Conservation (phyloP, 2,888 invertebrate genomes). For the Acleris laterana region DNA sequence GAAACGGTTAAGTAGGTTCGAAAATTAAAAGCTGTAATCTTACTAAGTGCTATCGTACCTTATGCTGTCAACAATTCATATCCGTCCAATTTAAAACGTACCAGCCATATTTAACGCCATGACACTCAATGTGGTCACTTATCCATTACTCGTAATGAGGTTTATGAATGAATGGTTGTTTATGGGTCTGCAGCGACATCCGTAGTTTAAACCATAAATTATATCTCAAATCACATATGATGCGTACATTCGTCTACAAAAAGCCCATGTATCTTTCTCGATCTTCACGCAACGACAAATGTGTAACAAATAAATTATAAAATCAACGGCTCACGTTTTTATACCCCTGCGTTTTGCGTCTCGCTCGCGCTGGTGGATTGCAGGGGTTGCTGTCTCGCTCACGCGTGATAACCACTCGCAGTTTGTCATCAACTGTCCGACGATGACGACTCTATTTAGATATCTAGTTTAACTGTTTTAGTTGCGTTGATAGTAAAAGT, state of each 20-base stretch:
- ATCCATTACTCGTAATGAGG: constrained; percentile 53
- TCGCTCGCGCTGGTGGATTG: constrained; percentile 49
- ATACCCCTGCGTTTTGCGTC: constrained; percentile 66
- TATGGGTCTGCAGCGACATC: constrained; percentile 70
- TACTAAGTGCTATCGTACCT: constrained; percentile 7
- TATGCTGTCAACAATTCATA: constrained; percentile 15
- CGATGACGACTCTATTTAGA: constrained; percentile 72
- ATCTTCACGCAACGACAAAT: constrained; percentile 85
- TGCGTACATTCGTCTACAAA: constrained; percentile 77
- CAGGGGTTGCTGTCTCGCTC: constrained; percentile 57
- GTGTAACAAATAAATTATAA: constrained; percentile 85
- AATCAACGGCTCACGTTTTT: constrained; percentile 81
- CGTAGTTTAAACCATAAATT: constrained; percentile 79
- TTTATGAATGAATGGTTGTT: constrained; percentile 60
- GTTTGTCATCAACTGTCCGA: constrained; percentile 76
- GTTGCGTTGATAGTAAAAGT: constrained; percentile 19
- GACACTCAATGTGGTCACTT: constrained; percentile 52
- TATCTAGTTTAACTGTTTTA: constrained; percentile 48
- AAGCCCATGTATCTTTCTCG: constrained; percentile 80
- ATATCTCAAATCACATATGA: constrained; percentile 81
- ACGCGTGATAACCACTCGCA: constrained; percentile 61
- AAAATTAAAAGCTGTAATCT: no score
- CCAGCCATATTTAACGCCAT: constrained; percentile 44
- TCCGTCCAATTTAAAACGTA: constrained; percentile 39
- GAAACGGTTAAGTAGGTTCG: no score